These are phyloP conservation scores for Mythimna lalbum DNA, from an alignment of 2,888 invertebrate species.

Conservation along the genomic window DNA sequence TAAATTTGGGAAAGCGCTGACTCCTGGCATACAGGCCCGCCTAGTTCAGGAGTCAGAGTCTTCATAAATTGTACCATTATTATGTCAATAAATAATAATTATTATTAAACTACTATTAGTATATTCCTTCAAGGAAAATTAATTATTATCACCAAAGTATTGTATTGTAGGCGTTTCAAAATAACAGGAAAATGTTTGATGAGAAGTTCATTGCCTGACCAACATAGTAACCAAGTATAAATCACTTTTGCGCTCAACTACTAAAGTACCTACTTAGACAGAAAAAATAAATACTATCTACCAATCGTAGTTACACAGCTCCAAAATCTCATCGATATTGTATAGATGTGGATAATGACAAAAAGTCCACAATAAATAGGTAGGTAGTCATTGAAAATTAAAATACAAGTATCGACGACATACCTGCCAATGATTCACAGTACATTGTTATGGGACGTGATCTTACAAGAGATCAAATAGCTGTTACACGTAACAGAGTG, in stretches of 20 bases:
- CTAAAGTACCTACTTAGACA: constrained; percentile 16
- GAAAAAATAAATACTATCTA: constrained; percentile 35
- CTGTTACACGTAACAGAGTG: constrained; percentile 52
- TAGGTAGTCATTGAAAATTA: constrained; percentile 67
- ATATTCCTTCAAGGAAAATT: constrained; percentile 39
- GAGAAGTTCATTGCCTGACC: not conserved
- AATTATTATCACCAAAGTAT: constrained; percentile 4
- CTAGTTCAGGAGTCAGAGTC: too few relatives aligned
- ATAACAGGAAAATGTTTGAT: constrained; percentile 33
- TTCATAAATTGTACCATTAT: too few relatives aligned
- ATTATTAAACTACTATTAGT: not conserved
- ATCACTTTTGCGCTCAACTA: constrained; percentile 20
- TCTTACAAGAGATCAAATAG: constrained; percentile 60
- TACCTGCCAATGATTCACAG: constrained; percentile 68
- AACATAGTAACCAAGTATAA: constrained; percentile 5
- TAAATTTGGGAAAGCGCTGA: too few relatives aligned
- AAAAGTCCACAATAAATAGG: constrained; percentile 66
- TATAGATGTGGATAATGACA: constrained; percentile 51
- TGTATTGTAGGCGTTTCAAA: constrained; percentile 4
- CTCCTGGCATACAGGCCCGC: too few relatives aligned
- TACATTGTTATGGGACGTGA: constrained; percentile 63
- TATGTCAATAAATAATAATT: too few relatives aligned
- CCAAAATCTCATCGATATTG: constrained; percentile 59
- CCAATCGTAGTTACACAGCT: constrained; percentile 33
- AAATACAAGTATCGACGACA: constrained; percentile 67